Evolutionary conservation across 2,888 invertebrate species (phyloP).

Genomic region (Serripes groenlandicus): DNA sequence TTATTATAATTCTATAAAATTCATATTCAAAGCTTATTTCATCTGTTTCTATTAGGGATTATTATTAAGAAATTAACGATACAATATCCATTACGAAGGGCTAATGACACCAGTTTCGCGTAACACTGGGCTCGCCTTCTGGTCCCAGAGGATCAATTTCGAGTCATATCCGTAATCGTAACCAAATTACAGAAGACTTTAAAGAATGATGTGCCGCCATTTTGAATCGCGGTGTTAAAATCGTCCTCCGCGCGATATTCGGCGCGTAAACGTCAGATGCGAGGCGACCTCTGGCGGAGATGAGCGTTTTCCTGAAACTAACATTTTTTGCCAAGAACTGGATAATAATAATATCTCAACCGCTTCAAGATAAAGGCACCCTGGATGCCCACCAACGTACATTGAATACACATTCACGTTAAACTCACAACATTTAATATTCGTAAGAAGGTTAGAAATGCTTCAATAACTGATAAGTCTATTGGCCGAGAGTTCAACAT

Average conservation of each 20-base stretch:
- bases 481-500: no score
- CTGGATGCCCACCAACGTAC: no score
- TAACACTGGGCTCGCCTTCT: no score
- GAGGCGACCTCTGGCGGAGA: conserved; percentile 52
- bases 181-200: conserved; percentile 53
- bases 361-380: no score
- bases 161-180: conserved; percentile 44
- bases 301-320: conserved; percentile 43
- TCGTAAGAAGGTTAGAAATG: no score
- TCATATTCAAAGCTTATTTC: conserved; percentile 55
- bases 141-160: conserved; percentile 43
- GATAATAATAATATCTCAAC: conserved; percentile 25
- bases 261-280: conserved; percentile 48
- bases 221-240: conserved; percentile 48
- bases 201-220: conserved; percentile 58
- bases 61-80: conserved; percentile 67
- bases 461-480: no score
- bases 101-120: conserved; percentile 36
- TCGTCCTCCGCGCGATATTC: conserved; percentile 49
- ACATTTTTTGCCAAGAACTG: conserved; percentile 38
- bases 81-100: conserved; percentile 62
- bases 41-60: conserved; percentile 59
- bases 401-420: no score
- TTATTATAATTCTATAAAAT: conserved; percentile 33
- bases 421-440: no score